Percentiles rank a stretch among this genome's conserved stretches.
Conservation (phyloP, 64 coral and sea anemone genomes). For the Montipora foliosa region DNA sequence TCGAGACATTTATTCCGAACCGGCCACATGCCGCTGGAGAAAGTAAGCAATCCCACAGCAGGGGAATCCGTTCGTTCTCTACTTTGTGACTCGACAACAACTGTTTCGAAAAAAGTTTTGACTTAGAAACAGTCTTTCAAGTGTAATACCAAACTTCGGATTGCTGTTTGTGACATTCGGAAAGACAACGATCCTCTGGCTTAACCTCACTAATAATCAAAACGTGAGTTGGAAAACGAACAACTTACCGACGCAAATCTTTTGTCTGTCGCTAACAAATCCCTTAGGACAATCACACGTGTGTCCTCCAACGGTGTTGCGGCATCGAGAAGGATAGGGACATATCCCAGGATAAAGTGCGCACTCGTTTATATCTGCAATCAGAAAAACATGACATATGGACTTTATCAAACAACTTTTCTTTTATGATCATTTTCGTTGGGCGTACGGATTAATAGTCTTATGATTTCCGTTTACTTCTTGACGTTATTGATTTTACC, state of each 20-base stretch:
- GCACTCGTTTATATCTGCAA: conserved; percentile 91
- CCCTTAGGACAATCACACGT: conserved; percentile 84
- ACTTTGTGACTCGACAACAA: too few species aligned
- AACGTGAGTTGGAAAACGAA: neutral
- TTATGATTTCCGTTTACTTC: too few species aligned
- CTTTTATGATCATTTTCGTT: too few species aligned
- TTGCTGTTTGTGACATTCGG: too few species aligned
- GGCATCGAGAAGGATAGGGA: conserved; percentile 78
- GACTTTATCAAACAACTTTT: neutral
- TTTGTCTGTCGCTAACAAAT: conserved; percentile 82
- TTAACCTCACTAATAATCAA: too few species aligned
- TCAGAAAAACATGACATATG: neutral
- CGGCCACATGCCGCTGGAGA: neutral
- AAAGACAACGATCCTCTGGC: too few species aligned
- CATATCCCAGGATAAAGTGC: conserved; percentile 96
- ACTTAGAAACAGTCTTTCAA: too few species aligned
- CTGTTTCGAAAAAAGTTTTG: too few species aligned
- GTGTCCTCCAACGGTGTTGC: conserved; percentile 84
- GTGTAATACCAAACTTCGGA: too few species aligned
- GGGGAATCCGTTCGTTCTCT: too few species aligned
- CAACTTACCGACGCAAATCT: conserved; percentile 85
- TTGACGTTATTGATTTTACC: too few species aligned
- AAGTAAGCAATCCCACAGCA: neutral
- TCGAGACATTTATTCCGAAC: neutral
- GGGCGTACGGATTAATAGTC: neutral